These are phyloP conservation scores for Oreotragus oreotragus DNA, from an alignment of 2,113 vertebrate genomes.

Conservation along the genomic window DNA sequence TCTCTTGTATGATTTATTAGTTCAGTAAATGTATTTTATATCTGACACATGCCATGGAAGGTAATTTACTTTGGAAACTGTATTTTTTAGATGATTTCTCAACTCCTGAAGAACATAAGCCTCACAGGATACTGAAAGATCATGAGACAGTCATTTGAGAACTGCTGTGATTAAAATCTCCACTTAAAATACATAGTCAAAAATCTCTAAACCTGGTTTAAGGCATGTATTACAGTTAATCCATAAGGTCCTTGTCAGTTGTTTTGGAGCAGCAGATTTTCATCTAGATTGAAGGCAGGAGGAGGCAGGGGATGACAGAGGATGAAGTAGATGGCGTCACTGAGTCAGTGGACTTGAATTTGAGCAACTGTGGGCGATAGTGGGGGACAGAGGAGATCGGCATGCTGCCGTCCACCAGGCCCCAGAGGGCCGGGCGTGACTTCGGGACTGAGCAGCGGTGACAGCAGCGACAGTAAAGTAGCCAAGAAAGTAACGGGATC, in stretches of 20 bases:
- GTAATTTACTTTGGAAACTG: not conserved
- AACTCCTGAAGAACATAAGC: not conserved
- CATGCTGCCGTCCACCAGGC: not conserved
- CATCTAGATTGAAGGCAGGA: not conserved
- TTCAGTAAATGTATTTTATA: not conserved
- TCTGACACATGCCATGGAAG: not conserved
- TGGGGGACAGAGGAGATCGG: not conserved
- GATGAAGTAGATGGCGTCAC: not conserved
- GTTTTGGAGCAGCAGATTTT: not conserved
- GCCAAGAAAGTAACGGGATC: not conserved
- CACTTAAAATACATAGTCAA: not conserved
- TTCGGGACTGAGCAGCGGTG: not conserved
- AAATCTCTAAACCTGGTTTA: not conserved
- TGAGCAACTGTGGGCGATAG: not conserved
- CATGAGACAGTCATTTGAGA: not conserved
- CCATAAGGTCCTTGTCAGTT: not conserved
- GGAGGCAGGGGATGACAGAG: not conserved
- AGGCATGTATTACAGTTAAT: not conserved
- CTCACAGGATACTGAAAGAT: not conserved
- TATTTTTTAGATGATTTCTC: not conserved
- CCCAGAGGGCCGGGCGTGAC: accelerated
- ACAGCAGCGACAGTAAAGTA: not conserved
- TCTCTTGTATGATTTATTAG: not conserved
- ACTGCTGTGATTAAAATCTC: not conserved
- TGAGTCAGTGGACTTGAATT: not conserved